Evolutionary conservation across 2,113 vertebrate species (phyloP).

Genomic region (Mirounga angustirostris): DNA sequence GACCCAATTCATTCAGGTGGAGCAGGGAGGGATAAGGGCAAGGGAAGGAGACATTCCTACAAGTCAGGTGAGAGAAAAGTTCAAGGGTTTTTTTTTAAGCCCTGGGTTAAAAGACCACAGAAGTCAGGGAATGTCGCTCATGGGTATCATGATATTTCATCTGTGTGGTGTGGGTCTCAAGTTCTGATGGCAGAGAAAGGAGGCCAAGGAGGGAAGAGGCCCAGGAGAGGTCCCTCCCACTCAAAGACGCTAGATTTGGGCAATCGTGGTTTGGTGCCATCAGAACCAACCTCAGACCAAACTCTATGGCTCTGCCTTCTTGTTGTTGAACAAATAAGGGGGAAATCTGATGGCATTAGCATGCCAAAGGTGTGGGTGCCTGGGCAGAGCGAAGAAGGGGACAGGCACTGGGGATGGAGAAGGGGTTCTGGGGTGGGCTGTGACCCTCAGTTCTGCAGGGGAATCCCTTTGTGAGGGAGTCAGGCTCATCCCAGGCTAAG

Average conservation of each 20-base stretch:
- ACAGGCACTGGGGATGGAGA: background rate
- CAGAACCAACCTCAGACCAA: background rate
- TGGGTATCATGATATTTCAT: accelerated
- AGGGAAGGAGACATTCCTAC: background rate
- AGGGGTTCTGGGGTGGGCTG: too few relatives aligned
- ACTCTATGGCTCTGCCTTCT: background rate
- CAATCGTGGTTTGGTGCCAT: background rate
- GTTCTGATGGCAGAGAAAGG: background rate
- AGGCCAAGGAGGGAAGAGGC: background rate
- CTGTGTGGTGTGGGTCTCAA: background rate
- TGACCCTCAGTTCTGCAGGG: background rate
- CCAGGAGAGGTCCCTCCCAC: background rate
- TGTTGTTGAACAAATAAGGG: background rate
- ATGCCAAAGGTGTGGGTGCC: background rate
- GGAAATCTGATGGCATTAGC: background rate
- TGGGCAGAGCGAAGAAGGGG: background rate
- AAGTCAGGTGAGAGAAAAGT: background rate
- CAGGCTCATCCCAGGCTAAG: background rate
- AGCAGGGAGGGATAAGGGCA: background rate
- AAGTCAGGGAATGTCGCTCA: background rate
- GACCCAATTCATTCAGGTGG: background rate
- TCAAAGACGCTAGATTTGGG: background rate
- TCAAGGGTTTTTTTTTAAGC: background rate
- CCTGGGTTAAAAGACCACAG: background rate
- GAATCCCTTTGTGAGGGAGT: background rate